These are phyloP conservation scores for Antheraea mylitta DNA, from an alignment of 1,140 invertebrate species.

Conservation along the genomic window DNA sequence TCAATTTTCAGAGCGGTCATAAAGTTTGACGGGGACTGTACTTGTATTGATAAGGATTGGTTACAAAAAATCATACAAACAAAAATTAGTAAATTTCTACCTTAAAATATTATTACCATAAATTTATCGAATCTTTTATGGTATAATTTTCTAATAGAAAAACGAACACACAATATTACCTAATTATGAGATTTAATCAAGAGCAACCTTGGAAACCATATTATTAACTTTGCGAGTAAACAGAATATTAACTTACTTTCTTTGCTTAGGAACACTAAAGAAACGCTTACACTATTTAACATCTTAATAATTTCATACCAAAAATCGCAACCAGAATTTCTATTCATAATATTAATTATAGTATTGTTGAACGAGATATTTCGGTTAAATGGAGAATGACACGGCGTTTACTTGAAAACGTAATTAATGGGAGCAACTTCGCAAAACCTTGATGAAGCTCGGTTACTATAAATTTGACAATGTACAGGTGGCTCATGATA, in stretches of 20 bases:
- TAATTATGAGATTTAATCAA: no score
- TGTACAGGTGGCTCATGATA: constrained; percentile 7
- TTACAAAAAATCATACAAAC: no score
- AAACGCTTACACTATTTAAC: constrained; percentile 3
- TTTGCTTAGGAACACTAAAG: not conserved
- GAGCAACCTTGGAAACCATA: no score
- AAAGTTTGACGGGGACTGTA: no score
- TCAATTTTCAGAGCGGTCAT: no score
- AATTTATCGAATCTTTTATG: no score
- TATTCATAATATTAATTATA: constrained; percentile 14
- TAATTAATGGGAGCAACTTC: constrained; percentile 43
- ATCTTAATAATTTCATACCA: constrained; percentile 16
- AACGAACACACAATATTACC: no score
- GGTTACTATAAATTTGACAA: constrained; percentile 35
- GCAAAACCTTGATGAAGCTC: constrained; percentile 22
- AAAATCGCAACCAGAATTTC: constrained; percentile 18
- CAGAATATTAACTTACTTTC: not conserved
- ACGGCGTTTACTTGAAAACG: constrained; percentile 46
- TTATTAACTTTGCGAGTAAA: not conserved
- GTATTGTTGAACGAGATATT: constrained; percentile 30
- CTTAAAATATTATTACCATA: no score
- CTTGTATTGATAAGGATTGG: no score
- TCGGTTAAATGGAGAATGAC: constrained; percentile 52
- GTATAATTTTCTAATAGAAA: no score
- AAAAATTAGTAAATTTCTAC: no score